Evolutionary conservation across 2,797 vertebrate genomes (phyloP).

Genomic region (Cheracebus regulus): DNA sequence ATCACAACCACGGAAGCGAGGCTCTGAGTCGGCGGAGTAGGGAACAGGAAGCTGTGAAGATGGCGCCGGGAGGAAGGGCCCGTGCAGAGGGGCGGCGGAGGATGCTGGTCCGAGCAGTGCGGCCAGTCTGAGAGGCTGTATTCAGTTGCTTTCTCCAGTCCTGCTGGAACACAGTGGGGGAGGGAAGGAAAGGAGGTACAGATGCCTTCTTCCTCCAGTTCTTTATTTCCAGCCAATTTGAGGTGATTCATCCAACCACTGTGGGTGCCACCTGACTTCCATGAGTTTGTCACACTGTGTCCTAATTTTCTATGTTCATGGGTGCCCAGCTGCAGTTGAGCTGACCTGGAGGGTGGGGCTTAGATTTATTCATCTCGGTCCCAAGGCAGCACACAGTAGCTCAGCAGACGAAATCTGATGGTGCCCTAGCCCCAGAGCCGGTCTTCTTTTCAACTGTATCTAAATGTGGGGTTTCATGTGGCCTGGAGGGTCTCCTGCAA

Average conservation of each 20-base stretch:
- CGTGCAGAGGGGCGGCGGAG: background rate
- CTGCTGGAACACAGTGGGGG: background rate
- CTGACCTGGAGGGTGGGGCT: background rate
- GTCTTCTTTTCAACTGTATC: background rate
- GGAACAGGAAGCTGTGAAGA: background rate
- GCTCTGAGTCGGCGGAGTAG: background rate
- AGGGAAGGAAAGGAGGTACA: background rate
- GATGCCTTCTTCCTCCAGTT: background rate
- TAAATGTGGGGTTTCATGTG: background rate
- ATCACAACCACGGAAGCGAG: background rate
- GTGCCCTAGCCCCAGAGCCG: too few species aligned
- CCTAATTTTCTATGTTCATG: background rate
- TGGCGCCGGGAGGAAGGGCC: background rate
- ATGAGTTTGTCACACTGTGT: accelerated
- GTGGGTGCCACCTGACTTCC: background rate
- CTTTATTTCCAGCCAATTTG: background rate
- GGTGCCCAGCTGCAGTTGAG: background rate
- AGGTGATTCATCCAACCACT: background rate
- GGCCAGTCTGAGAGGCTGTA: background rate
- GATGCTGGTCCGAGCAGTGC: too few species aligned
- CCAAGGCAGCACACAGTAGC: background rate
- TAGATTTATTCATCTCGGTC: background rate
- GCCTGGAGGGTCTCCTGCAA: background rate
- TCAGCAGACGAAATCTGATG: background rate
- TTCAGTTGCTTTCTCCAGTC: background rate